A percentile compares a stretch with the other conserved stretches of the same genome.
These are phyloP conservation scores for Gadopsis bispinosus DNA, from an alignment of 2,797 vertebrate genomes.

Conservation along the genomic window DNA sequence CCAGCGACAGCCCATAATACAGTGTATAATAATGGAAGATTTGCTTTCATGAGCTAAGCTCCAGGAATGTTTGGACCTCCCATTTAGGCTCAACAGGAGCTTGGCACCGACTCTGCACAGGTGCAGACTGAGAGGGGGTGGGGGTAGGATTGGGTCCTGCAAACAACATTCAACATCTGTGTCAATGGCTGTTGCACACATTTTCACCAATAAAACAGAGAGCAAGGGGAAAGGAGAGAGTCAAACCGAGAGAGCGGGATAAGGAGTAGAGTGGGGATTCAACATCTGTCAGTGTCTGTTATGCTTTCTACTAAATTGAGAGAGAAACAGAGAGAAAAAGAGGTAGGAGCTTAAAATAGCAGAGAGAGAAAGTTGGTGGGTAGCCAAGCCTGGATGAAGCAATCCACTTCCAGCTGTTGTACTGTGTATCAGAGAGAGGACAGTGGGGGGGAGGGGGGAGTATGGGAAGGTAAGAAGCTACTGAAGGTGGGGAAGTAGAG, in stretches of 20 bases:
- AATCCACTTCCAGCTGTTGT: conserved; percentile 76
- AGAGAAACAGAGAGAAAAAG: conserved; percentile 58
- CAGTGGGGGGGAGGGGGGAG: conserved; percentile 47
- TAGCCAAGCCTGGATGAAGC: conserved; percentile 75
- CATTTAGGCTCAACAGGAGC: conserved; percentile 86
- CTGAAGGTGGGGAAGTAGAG: conserved; percentile 36
- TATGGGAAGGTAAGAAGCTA: conserved; percentile 29
- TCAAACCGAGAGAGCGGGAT: conserved; percentile 48
- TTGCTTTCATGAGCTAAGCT: conserved; percentile 83
- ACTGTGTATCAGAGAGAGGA: conserved; percentile 62
- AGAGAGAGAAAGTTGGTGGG: conserved; percentile 69
- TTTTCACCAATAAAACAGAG: conserved; percentile 70
- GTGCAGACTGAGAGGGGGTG: conserved; percentile 71
- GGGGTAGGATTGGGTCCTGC: conserved; percentile 53
- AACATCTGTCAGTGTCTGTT: conserved; percentile 75
- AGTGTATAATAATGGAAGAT: conserved; percentile 83
- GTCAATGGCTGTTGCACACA: conserved; percentile 72
- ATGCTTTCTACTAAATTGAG: conserved; percentile 72
- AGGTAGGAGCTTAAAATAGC: conserved; percentile 72
- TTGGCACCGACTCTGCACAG: conserved; percentile 85
- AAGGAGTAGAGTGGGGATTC: conserved; percentile 59
- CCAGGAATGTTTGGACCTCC: conserved; percentile 86
- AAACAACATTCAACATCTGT: conserved; percentile 78
- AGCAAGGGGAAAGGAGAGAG: conserved; percentile 51
- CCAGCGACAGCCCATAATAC: conserved; percentile 67